phyloP scores from a whole-genome alignment of 2,888 invertebrate genomes.

The Drosophila setosimentum region DNA sequence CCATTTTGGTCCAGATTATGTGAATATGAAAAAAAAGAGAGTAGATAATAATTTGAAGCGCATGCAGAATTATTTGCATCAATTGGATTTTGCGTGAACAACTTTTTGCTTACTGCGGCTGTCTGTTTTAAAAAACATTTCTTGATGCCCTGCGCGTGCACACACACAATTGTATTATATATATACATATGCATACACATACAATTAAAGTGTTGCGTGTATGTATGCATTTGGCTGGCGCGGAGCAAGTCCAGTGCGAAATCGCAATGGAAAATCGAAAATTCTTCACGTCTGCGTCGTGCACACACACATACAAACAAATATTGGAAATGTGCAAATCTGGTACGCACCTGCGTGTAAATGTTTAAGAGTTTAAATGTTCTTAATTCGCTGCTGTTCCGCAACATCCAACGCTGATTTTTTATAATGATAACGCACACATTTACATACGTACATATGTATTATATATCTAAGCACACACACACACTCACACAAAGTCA shows the following conservation, averaged over 20 bases:
- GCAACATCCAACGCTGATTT: constrained; percentile 26
- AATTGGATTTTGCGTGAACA: constrained; percentile 64
- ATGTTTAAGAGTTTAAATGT: constrained; percentile 50
- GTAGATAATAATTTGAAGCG: constrained; percentile 3
- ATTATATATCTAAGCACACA: constrained; percentile 26
- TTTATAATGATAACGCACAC: constrained; percentile 54
- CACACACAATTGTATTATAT: constrained; percentile 34
- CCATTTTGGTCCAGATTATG: constrained; percentile 32
- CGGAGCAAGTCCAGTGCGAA: constrained; percentile 94
- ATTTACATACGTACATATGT: constrained; percentile 24
- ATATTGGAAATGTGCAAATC: constrained; percentile 10
- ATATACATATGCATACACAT: constrained; percentile 29
- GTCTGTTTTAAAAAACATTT: constrained; percentile 47
- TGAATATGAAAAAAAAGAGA: background rate
- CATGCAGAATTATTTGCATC: constrained; percentile 31
- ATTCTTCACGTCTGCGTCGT: constrained; percentile 94
- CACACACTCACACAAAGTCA: constrained; percentile 23
- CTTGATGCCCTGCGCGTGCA: constrained; percentile 56
- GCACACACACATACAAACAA: constrained; percentile 25
- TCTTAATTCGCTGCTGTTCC: constrained; percentile 35
- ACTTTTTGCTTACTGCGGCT: constrained; percentile 56
- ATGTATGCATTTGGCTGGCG: constrained; percentile 36
- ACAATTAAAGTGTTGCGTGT: constrained; percentile 7
- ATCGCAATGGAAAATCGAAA: constrained; percentile 85
- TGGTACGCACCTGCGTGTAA: constrained; percentile 94